Percentiles rank a stretch among this genome's conserved stretches.
Conservation (phyloP, 2,888 invertebrate species). For the Brassicogethes aeneus region DNA sequence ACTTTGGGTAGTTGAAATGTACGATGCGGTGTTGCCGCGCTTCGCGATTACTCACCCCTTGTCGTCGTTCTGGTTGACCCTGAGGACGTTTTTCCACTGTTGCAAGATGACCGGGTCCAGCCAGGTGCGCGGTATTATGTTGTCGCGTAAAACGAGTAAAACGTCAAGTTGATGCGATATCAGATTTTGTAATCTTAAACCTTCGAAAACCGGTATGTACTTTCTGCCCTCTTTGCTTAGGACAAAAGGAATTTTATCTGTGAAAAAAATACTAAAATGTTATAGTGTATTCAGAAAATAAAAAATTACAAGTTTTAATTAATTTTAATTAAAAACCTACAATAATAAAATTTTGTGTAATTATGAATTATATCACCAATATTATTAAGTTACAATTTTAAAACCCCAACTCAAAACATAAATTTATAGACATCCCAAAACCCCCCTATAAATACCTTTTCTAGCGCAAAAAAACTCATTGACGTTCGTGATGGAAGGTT, state of each 20-base stretch:
- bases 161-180: constrained; percentile 62
- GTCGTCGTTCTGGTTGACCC: constrained; percentile 60
- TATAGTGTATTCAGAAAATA: not conserved
- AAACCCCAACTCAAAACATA: too few species aligned
- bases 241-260: constrained; percentile 46
- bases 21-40: too few species aligned
- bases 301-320: too few species aligned
- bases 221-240: constrained; percentile 49
- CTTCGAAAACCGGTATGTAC: constrained; percentile 54
- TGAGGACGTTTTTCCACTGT: constrained; percentile 61
- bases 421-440: too few species aligned
- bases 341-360: too few species aligned
- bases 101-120: constrained; percentile 52
- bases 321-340: too few species aligned
- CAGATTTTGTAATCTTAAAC: constrained; percentile 57
- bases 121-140: constrained; percentile 62
- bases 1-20: too few species aligned
- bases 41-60: too few species aligned
- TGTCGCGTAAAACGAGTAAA: constrained; percentile 55
- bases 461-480: constrained; percentile 40
- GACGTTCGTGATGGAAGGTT: constrained; percentile 28
- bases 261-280: constrained; percentile 12
- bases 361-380: too few species aligned
- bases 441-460: constrained; percentile 27
- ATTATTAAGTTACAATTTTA: too few species aligned